Evolutionary conservation across 2,113 vertebrate species (phyloP), one percentile per base, ranked within the genome.

Genomic region (Leuciscus idus): DNA sequence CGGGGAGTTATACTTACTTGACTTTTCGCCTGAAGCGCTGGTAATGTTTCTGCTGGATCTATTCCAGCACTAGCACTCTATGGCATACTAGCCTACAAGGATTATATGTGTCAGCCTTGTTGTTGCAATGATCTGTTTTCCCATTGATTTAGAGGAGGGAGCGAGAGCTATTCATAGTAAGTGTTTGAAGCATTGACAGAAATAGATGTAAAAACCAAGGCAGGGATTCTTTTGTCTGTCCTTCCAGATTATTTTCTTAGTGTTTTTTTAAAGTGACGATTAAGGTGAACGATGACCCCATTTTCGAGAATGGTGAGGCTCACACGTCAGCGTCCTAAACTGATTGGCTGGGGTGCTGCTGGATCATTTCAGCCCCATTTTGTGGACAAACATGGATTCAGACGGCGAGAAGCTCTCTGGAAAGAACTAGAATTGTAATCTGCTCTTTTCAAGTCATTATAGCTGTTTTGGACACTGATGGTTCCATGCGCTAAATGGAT

Each of bases 321-420:
- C 91, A 89, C 79, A 85, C 89, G 86, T 91, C 87, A 88, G 78
- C 78, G 61, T 57, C 86, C 66, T 87, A 81, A 88, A 76, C 39
- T 84, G 89, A 90, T 90, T 73, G 86, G 88, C 39, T 23, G 85
- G 81, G 82, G 87, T 88, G 90, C 88, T 90, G 80, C 55, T 79
- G 81, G 26, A 87, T 75, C 88, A 91, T 92, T 89, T 90, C 79
- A 88, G 85, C 84, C 88, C 86, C 79, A 50, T 83, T 89, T 90
- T 84, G 66, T 80, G 55, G 81, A 79, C 73, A 83, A 84, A 83
- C 84, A n/a, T 84, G 89, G 80, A 91, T 21, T 55, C 61, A 85
- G 6, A 30, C 21, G n/a, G 74, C 66, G 79, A 50, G 26, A 76
- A n/a, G 66, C 70, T 59, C 50, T 82, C 59, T 52, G 36, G 83